phyloP scores from a whole-genome alignment of 2,797 vertebrate species.

The Notolepis coatsorum region DNA sequence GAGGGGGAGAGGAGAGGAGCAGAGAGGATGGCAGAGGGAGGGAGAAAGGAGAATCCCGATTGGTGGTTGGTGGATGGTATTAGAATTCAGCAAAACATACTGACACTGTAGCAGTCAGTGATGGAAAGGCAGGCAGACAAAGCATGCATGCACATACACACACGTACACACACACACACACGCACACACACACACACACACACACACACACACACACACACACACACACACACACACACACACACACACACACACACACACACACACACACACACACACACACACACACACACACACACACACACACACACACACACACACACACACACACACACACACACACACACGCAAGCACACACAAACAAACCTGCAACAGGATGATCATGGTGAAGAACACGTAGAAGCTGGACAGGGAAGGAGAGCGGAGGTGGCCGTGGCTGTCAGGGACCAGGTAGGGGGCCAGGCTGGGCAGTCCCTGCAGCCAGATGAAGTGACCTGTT shows the following conservation, averaged over 20 bases:
- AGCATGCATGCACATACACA: too few species aligned
- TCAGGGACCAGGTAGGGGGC: constrained; percentile 87
- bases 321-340: neutral
- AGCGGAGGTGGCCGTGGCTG: constrained; percentile 70
- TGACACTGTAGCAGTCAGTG: too few species aligned
- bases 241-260: neutral
- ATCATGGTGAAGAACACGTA: constrained; percentile 97
- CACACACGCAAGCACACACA: neutral
- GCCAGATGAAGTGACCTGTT: constrained; percentile 90
- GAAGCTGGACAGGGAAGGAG: constrained; percentile 81
- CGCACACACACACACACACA: too few species aligned
- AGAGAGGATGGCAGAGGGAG: too few species aligned
- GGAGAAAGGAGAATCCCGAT: neutral
- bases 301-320: neutral
- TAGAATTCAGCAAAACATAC: neutral
- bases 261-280: neutral
- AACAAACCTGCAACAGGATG: constrained; percentile 93
- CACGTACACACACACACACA: too few species aligned
- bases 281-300: constrained; percentile 64
- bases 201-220: neutral
- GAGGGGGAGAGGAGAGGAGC: neutral
- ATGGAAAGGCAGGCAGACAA: too few species aligned
- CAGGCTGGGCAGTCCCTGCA: constrained; percentile 71
- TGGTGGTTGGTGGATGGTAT: neutral
- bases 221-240: neutral